phyloP scores from a whole-genome alignment of 2,113 vertebrate genomes.

The Mastomys coucha region DNA sequence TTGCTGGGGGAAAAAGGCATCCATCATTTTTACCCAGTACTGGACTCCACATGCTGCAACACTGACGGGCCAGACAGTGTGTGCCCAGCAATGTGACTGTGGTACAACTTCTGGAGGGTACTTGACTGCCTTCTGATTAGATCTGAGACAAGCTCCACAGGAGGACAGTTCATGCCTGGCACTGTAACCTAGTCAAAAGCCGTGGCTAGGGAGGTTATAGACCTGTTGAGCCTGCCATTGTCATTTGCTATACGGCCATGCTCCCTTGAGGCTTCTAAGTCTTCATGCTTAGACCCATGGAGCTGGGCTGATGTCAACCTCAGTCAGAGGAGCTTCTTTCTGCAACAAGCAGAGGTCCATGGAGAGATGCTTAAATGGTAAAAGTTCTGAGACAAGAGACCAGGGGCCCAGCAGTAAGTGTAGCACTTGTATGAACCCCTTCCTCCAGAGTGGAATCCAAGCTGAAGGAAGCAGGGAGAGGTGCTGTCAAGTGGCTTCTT shows the following conservation, averaged over 20 bases:
- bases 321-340: too few species aligned
- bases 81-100: background rate
- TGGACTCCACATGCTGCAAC: background rate
- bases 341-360: background rate
- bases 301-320: background rate
- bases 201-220: background rate
- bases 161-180: background rate
- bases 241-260: background rate
- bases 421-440: background rate
- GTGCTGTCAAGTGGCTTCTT: background rate
- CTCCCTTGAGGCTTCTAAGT: background rate
- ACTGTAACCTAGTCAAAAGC: background rate
- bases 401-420: background rate
- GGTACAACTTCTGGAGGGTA: background rate
- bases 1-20: background rate
- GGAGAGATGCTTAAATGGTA: background rate
- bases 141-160: background rate
- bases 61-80: background rate
- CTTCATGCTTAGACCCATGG: background rate
- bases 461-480: background rate
- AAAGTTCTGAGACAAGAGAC: background rate
- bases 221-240: background rate
- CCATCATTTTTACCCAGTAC: background rate
- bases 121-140: too few species aligned
- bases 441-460: background rate